Base-by-base conservation (phyloP, 2,888 invertebrate species). In the Phymatocera aterrima region DNA sequence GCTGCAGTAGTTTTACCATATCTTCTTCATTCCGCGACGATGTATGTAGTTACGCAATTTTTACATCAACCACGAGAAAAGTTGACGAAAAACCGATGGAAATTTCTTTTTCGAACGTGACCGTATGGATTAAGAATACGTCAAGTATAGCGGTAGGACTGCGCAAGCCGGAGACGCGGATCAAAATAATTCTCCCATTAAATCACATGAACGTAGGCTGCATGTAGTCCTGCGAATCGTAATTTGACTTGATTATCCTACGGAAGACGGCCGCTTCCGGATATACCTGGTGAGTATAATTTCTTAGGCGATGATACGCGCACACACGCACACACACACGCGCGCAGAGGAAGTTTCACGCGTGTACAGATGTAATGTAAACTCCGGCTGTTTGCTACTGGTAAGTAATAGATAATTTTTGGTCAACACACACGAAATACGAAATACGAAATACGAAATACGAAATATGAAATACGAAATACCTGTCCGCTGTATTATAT, bases 171-270 rank as follows among this genome's bases (percentile, higher is more conserved):
- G 72, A 72, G 6, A 28, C 34, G 48, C n/a, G 43, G 43, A 70
- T 70, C 48, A 70, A 48, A 48, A n/a, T 12, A 28, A 51, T 48
- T 51, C 37, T 51, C 21, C 31, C 48, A 51, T 34, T n/a, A n/a
- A n/a, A 51, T 46, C 72, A 51, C 31, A 51, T n/a, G n/a, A n/a
- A n/a, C n/a, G 34, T 34, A 51, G 48, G 72, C 28, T 48, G n/a
- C n/a, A n/a, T n/a, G n/a, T n/a, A 18, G 34, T 72, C 72, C 21
- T 34, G 34, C n/a, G 51, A 72, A 72, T 72, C 34, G 51, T 72
- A 72, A 51, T 72, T 72, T 31, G 34, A 31, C 24, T 51, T 51
- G 48, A 72, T 72, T 72, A 24, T 72, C 72, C 18, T 34, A 51
- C 51, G 72, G 51, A 48, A 51, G 31, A 51, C 31, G 31, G 34